These are phyloP conservation scores for Emydocephalus ijimae DNA, from an alignment of 2,113 vertebrate species.

Conservation along the genomic window DNA sequence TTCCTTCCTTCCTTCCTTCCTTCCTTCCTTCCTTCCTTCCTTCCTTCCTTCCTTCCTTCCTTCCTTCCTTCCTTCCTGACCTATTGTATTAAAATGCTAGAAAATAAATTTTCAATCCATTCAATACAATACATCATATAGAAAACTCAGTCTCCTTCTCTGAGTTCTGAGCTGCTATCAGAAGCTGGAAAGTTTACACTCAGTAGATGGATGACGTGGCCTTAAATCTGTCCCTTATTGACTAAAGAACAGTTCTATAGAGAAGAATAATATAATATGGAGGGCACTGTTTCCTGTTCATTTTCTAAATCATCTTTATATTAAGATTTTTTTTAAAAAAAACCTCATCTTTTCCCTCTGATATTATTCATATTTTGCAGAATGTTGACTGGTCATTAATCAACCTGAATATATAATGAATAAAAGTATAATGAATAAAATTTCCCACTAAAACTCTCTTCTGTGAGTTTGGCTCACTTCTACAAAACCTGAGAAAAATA, in stretches of 20 bases:
- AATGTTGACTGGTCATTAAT: slow-evolving; percentile 59
- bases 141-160: not conserved
- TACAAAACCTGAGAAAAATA: slow-evolving; percentile 32
- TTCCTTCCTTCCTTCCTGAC: not conserved
- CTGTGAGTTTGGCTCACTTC: slow-evolving; percentile 25
- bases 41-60: not conserved
- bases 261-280: slow-evolving; percentile 53
- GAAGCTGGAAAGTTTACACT: slow-evolving; percentile 10
- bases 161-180: not conserved
- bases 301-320: slow-evolving; percentile 65
- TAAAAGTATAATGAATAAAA: slow-evolving; percentile 45
- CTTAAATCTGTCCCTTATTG: slow-evolving; percentile 44
- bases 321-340: slow-evolving; percentile 32
- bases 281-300: slow-evolving; percentile 41
- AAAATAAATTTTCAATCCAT: not conserved
- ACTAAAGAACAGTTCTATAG: slow-evolving; percentile 37
- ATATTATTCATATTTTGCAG: slow-evolving; percentile 53
- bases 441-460: not conserved
- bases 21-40: not conserved
- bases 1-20: not conserved
- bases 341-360: slow-evolving; percentile 33
- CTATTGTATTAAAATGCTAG: not conserved
- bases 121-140: not conserved
- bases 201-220: not conserved
- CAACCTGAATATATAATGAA: slow-evolving; percentile 56